phyloP scores from a whole-genome alignment of 2,797 vertebrate species.

The Enteromius mattozi region DNA sequence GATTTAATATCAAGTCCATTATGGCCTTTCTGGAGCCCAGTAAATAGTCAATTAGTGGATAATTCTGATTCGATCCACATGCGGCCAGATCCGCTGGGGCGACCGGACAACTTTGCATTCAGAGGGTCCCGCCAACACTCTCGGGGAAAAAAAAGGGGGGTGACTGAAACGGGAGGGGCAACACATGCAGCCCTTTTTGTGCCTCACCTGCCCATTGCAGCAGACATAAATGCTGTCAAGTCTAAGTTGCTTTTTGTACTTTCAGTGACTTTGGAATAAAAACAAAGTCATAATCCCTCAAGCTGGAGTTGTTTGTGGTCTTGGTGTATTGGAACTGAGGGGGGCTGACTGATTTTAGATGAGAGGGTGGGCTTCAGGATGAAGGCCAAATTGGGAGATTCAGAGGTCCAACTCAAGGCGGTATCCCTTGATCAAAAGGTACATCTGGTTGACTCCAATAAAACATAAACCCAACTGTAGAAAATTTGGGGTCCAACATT shows the following conservation, averaged over 20 bases:
- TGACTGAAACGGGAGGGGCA: conserved; percentile 34
- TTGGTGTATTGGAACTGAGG: conserved; percentile 11
- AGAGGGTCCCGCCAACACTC: conserved; percentile 34
- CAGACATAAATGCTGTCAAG: conserved; percentile 5
- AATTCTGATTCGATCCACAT: conserved; percentile 99
- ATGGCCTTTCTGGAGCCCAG: conserved; percentile 90
- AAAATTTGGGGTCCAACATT: conserved; percentile 69
- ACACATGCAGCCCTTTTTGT: conserved; percentile 5
- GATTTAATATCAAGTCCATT: conserved; percentile 99
- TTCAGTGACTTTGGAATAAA: background rate
- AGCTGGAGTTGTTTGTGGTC: conserved; percentile 28
- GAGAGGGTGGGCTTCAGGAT: conserved; percentile 51
- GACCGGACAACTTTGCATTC: conserved; percentile 55
- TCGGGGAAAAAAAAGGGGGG: conserved; percentile 41
- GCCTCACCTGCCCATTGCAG: conserved; percentile 15
- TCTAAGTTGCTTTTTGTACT: conserved; percentile 2
- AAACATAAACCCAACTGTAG: conserved; percentile 72
- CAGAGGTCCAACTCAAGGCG: conserved; percentile 67
- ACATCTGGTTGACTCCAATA: conserved; percentile 74
- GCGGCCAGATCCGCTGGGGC: conserved; percentile 80
- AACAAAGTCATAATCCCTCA: background rate
- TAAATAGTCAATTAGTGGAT: conserved; percentile 99
- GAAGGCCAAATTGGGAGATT: conserved; percentile 55
- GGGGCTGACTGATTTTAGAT: conserved; percentile 35
- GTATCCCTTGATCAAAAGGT: conserved; percentile 77